These are phyloP conservation scores for Lordiphosa mommai DNA, from an alignment of 1,140 invertebrate genomes.

Conservation along the genomic window DNA sequence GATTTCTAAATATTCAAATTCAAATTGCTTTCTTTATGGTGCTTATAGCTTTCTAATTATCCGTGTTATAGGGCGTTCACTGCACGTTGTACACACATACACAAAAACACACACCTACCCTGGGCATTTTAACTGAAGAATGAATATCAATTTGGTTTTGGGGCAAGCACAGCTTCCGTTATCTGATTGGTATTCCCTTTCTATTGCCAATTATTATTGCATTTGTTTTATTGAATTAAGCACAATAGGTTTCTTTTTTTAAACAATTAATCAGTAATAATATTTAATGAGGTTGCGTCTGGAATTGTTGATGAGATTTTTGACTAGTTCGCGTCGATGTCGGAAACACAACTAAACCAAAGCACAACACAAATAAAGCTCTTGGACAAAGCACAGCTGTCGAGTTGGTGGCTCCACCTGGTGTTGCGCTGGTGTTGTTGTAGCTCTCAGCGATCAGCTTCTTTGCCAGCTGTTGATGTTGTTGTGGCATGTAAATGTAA, in stretches of 20 bases:
- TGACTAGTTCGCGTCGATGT: conserved; percentile 43
- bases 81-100: conserved; percentile 4
- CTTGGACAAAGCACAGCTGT: conserved; percentile 14
- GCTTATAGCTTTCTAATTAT: conserved; percentile 5
- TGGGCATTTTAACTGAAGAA: conserved; percentile 51
- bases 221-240: conserved; percentile 17
- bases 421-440: too few relatives aligned
- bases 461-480: conserved; percentile 22
- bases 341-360: conserved; percentile 51
- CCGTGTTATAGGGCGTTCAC: conserved; percentile 12
- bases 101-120: conserved; percentile 44
- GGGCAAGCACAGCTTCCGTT: conserved; percentile 18
- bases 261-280: conserved; percentile 6
- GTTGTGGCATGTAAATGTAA: conserved; percentile 12
- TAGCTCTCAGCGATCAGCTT: conserved; percentile 29
- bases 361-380: conserved; percentile 34
- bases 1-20: too few relatives aligned
- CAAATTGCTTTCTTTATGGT: too few relatives aligned
- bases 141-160: conserved; percentile 40
- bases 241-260: conserved; percentile 3
- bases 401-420: background rate
- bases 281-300: conserved; percentile 21
- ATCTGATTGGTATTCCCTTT: background rate
- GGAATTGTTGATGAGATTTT: conserved; percentile 41
- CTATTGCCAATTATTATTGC: conserved; percentile 21